Percentiles rank a stretch among this genome's conserved stretches.
Conservation (phyloP, 2,888 invertebrate species). For the Cheilosia variabilis region DNA sequence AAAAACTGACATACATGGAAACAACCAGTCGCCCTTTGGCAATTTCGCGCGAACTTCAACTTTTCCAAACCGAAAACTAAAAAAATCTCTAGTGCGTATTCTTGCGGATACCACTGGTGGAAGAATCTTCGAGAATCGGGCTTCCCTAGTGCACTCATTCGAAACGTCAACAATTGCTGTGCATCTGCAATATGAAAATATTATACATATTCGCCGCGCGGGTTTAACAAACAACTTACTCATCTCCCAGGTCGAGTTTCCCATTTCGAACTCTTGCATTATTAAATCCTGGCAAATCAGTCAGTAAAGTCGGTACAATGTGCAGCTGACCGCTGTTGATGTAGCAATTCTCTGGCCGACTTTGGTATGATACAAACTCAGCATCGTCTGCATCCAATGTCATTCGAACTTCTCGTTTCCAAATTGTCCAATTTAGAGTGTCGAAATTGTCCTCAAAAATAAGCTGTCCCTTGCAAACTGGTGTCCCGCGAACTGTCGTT, state of each 20-base stretch:
- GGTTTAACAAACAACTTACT: constrained; percentile 77
- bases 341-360: constrained; percentile 79
- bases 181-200: constrained; percentile 82
- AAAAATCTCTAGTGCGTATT: constrained; percentile 86
- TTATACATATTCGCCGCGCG: neutral
- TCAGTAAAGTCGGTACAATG: constrained; percentile 82
- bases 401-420: constrained; percentile 86
- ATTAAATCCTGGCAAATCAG: constrained; percentile 77
- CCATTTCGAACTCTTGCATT: constrained; percentile 78
- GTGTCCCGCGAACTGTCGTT: constrained; percentile 25
- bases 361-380: constrained; percentile 84
- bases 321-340: constrained; percentile 80
- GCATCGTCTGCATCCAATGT: constrained; percentile 84
- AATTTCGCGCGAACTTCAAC: constrained; percentile 89
- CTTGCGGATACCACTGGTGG: constrained; percentile 89
- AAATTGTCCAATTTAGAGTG: constrained; percentile 83
- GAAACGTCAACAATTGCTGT: constrained; percentile 84
- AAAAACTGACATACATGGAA: constrained; percentile 86
- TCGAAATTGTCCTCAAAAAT: constrained; percentile 88
- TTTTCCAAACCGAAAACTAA: constrained; percentile 89
- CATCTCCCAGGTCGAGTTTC: constrained; percentile 81
- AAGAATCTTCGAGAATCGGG: constrained; percentile 84
- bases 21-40: constrained; percentile 91
- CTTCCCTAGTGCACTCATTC: constrained; percentile 80
- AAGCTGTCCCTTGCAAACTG: constrained; percentile 84